Conservation (phyloP, 2,113 vertebrate species). For the Baryphthengus martii region DNA sequence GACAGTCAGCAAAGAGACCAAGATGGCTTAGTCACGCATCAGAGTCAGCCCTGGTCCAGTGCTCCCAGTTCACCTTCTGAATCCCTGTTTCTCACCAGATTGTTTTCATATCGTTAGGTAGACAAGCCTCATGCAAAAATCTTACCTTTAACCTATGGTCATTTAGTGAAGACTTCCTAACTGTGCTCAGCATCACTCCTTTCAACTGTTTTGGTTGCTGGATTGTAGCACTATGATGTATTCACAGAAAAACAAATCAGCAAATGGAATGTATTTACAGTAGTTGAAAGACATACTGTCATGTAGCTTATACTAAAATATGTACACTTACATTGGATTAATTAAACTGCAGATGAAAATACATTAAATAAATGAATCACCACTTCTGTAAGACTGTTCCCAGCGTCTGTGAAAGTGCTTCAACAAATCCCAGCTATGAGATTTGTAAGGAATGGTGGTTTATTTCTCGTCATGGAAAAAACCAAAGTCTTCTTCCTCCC, state of each 20-base stretch:
- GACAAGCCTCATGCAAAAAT: not conserved
- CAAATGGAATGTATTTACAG: not conserved
- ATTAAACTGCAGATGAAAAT: constrained; percentile 46
- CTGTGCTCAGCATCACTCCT: not conserved
- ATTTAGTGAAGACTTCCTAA: not conserved
- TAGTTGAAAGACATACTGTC: not conserved
- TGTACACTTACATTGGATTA: constrained; percentile 7
- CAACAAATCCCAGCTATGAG: not conserved
- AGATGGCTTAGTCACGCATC: not conserved
- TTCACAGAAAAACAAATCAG: not conserved
- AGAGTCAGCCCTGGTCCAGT: not conserved
- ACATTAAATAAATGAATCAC: constrained; percentile 18
- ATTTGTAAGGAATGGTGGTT: not conserved
- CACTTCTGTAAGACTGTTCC: not conserved
- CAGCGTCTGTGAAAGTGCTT: not conserved
- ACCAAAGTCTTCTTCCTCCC: not conserved
- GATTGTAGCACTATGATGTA: not conserved
- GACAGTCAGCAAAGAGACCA: not conserved
- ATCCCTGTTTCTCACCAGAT: not conserved
- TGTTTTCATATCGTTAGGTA: not conserved
- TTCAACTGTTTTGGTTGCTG: not conserved
- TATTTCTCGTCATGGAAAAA: not conserved
- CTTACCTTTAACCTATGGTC: not conserved
- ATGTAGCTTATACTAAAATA: not conserved
- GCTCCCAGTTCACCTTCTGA: not conserved